Base-by-base conservation (phyloP, 2,113 vertebrate genomes). In the Gavia stellata region DNA sequence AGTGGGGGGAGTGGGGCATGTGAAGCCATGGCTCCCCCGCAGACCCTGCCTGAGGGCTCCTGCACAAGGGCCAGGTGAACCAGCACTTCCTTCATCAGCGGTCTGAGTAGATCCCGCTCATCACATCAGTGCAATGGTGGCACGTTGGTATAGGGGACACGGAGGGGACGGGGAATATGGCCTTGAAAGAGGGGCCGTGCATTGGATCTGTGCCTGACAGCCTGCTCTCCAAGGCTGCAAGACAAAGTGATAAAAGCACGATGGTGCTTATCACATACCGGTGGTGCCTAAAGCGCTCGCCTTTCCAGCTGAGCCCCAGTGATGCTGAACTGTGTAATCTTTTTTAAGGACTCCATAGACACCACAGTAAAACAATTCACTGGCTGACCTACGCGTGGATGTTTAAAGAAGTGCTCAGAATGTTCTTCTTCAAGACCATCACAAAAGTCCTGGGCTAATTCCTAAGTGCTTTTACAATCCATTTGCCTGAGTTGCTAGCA, bases 231-330 rank as follows among this genome's bases (percentile, higher is more conserved):
- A 29, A 17, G 31, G 24, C 61, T 55, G 26, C 23, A 70, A 67
- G 87, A 25, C 45, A 65, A 42, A 38, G 7, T 4, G 13, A 25
- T 21, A 45, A 4, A 15, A 74, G 50, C 47, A 62, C 0, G 0
- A 26, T 3, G 9, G 63, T 68, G 66, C 45, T 52, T 77, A n/a
- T n/a, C 50, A 28, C 33, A 18, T 5, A 2, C 15, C 18, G 55
- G 55, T 42, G 25, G 17, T n/a, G 31, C 38, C 44, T 52, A 31
- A 59, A 77, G 63, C 36, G 31, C 63, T 83, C 13, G 1, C n/a
- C 50, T 59, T 52, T 80, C 49, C 62, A 36, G 49, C 34, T 28
- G 25, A 87, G 33, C 55, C 65, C 55, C 68, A 84, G 58, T 26
- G 66, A 36, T 5, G 40, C 67, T 4, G 0, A 56, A 34, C 38